These are phyloP conservation scores for Prosapia bicincta DNA, from an alignment of 2,888 invertebrate genomes.

Conservation along the genomic window DNA sequence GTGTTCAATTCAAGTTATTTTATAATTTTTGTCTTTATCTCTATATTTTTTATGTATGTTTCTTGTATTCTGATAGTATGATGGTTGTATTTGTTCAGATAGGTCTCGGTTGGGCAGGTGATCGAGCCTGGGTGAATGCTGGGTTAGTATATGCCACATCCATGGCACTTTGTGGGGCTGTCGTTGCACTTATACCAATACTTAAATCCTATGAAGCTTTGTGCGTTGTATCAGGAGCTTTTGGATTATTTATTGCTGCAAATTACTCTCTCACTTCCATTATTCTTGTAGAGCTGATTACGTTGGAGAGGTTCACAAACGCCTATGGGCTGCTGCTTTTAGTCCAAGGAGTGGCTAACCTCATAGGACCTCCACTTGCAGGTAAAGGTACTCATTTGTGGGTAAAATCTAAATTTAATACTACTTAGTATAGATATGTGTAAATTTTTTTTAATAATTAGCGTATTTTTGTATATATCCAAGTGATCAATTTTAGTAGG, in stretches of 20 bases:
- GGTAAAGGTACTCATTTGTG: too few species aligned
- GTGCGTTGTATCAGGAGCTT: conserved; percentile 67
- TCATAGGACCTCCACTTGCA: conserved; percentile 85
- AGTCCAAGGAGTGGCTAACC: conserved; percentile 86
- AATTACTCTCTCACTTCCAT: conserved; percentile 90
- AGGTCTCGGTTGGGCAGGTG: conserved; percentile 83
- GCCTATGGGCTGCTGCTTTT: conserved; percentile 85
- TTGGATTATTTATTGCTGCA: conserved; percentile 87
- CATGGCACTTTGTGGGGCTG: conserved; percentile 68
- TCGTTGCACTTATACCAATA: conserved; percentile 64
- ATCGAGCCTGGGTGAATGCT: conserved; percentile 72
- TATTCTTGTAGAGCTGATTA: conserved; percentile 84
- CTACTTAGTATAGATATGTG: not conserved
- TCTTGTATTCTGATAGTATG: too few species aligned
- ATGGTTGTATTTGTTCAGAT: conserved; percentile 53
- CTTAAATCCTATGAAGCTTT: conserved; percentile 57
- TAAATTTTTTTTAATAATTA: not conserved
- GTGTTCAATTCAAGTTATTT: too few species aligned
- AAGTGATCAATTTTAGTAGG: not conserved
- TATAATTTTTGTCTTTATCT: too few species aligned
- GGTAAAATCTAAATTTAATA: not conserved
- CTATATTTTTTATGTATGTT: too few species aligned
- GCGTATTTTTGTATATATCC: not conserved
- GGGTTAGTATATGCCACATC: conserved; percentile 77
- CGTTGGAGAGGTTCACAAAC: conserved; percentile 86